Conservation (phyloP, 2,113 vertebrate species). For the Chaenocephalus aceratus region DNA sequence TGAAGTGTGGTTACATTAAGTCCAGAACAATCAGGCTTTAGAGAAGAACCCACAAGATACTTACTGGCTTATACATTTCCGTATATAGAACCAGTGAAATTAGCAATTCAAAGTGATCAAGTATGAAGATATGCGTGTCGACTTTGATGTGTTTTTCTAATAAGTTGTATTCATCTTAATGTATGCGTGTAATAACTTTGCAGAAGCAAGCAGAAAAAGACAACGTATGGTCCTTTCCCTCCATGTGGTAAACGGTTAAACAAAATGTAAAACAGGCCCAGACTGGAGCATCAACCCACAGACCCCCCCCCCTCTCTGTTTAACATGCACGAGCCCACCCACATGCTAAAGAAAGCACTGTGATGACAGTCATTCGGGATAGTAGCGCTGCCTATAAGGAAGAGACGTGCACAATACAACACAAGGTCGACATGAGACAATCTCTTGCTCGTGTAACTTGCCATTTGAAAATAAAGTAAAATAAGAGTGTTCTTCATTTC, state of each 20-base stretch:
- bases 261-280: not conserved
- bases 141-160: too few relatives aligned
- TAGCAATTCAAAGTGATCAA: not conserved
- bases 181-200: too few relatives aligned
- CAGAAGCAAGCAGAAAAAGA: not conserved
- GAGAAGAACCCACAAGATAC: not conserved
- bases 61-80: not conserved
- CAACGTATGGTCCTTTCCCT: not conserved
- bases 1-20: not conserved
- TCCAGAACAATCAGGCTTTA: not conserved
- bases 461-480: too few relatives aligned
- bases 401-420: not conserved
- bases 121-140: too few relatives aligned
- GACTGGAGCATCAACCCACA: not conserved
- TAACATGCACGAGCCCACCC: not conserved
- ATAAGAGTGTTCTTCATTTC: too few relatives aligned
- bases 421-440: not conserved
- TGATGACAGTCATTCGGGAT: not conserved
- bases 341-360: not conserved
- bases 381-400: not conserved
- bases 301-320: not conserved
- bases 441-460: too few relatives aligned
- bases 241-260: not conserved
- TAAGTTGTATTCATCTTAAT: too few relatives aligned
- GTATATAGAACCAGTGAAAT: not conserved